Conservation (phyloP, 2,888 invertebrate species). For the Ceramica pisi region DNA sequence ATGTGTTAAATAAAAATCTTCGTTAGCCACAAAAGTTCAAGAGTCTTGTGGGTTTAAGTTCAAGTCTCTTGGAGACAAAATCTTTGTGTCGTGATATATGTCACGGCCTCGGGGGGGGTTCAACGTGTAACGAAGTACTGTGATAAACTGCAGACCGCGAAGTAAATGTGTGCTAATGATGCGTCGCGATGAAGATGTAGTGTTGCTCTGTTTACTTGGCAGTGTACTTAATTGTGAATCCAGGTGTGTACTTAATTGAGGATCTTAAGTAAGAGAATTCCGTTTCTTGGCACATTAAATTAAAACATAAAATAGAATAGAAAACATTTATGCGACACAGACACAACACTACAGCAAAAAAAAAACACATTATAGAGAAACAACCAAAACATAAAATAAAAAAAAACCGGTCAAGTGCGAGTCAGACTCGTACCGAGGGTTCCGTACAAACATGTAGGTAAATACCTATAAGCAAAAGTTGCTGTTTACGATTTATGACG, state of each 20-base stretch:
- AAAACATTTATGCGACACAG: too few species aligned
- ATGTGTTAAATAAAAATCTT: too few species aligned
- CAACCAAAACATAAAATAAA: too few species aligned
- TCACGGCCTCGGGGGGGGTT: constrained; percentile 23
- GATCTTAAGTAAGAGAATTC: background rate
- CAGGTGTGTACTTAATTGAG: background rate
- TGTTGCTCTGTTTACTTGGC: constrained; percentile 2
- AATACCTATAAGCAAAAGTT: too few species aligned
- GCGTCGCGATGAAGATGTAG: constrained; percentile 14
- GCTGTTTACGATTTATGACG: too few species aligned
- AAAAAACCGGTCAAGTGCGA: too few species aligned
- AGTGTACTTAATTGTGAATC: too few species aligned
- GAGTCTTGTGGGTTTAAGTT: constrained; percentile 40
- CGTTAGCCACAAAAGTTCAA: constrained; percentile 33
- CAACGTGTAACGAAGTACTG: constrained; percentile 15
- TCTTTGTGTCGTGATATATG: constrained; percentile 38
- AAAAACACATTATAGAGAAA: too few species aligned
- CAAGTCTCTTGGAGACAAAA: constrained; percentile 30
- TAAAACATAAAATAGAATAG: too few species aligned
- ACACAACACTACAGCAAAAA: too few species aligned
- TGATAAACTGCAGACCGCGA: constrained; percentile 16
- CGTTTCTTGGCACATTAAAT: background rate
- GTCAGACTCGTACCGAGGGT: too few species aligned
- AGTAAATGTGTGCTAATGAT: constrained; percentile 5
- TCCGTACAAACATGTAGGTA: too few species aligned